Base-by-base conservation (phyloP, 2,888 invertebrate genomes). In the Oegoconia quadripuncta region DNA sequence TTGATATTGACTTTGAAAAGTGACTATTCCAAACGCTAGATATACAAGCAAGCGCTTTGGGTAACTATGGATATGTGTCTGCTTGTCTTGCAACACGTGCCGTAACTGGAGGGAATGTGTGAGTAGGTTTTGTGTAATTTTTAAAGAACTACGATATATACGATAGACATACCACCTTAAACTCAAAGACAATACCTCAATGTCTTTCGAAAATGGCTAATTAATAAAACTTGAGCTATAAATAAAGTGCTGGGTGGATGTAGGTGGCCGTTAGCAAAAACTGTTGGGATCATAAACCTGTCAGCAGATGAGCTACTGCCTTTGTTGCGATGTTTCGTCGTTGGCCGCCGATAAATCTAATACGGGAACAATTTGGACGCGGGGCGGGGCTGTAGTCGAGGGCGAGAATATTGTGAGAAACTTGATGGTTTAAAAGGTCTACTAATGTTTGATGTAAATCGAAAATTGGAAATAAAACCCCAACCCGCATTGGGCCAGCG, bases 211-310 rank as follows among this genome's bases (percentile, higher is more conserved):
- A 72, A 77, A 74, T 68, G 70, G 73, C 79, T 84, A 86, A 86
- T 84, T 84, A 84, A 83, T 83, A 82, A 83, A 86, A 86, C 75
- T 83, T 82, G 66, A 65, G 72, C 74, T 59, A 79, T 86, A 86
- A 83, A 83, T 83, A 77, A 73, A 56, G 58, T 44, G 54, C 56
- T 61, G 57, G 54, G 22, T n/a, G n/a, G 37, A 42, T 63, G 59
- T 56, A 52, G 64, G 74, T 67, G 74, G 80, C 79, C 75, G 83
- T 86, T 87, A 79, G 84, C 84, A 88, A 88, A 88, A 88, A 88
- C 86, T 87, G 84, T 76, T 80, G 75, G 79, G 77, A 79, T 86
- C 86, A 87, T 88, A 88, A 88, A 88, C 56, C 86, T 88, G 88
- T 88, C 88, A 60, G 48, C 79, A 60, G 74, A 81, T 87, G 88